These are phyloP conservation scores for Oryzaephilus surinamensis DNA, from an alignment of 1,140 invertebrate species.

Conservation along the genomic window DNA sequence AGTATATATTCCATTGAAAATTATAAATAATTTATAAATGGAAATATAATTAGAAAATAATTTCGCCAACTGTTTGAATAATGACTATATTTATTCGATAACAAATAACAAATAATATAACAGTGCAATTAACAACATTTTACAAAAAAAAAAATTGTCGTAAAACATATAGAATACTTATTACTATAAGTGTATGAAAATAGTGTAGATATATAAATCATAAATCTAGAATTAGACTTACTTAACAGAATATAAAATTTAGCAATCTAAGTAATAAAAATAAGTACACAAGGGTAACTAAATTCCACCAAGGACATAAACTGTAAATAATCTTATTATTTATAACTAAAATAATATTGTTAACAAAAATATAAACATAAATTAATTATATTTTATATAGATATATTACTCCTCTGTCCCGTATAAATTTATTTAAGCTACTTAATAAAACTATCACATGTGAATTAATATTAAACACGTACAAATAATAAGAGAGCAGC, in stretches of 20 bases:
- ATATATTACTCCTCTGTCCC: no score
- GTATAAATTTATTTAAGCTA: slow-evolving; percentile 1
- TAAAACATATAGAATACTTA: no score
- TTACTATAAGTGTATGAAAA: no score
- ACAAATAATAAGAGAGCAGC: background rate
- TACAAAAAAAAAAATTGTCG: no score
- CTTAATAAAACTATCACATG: slow-evolving; percentile 3
- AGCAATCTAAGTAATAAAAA: slow-evolving; percentile 2
- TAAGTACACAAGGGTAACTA: slow-evolving; percentile 15
- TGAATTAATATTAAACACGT: slow-evolving; percentile 1
- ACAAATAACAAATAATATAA: no score
- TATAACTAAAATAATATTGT: slow-evolving; percentile 4
- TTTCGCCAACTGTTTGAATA: no score
- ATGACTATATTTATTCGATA: no score
- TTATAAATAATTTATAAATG: no score
- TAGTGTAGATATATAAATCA: no score
- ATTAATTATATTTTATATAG: slow-evolving; percentile 5
- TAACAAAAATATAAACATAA: slow-evolving; percentile 2
- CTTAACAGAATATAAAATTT: slow-evolving; percentile 1
- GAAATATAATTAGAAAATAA: no score
- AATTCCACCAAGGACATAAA: slow-evolving; percentile 15
- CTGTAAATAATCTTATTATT: slow-evolving; percentile 4
- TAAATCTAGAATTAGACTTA: background rate
- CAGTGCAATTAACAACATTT: no score
- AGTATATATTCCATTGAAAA: no score